Base-by-base conservation (phyloP, 2,797 vertebrate species). In the Cheirogaleus major region DNA sequence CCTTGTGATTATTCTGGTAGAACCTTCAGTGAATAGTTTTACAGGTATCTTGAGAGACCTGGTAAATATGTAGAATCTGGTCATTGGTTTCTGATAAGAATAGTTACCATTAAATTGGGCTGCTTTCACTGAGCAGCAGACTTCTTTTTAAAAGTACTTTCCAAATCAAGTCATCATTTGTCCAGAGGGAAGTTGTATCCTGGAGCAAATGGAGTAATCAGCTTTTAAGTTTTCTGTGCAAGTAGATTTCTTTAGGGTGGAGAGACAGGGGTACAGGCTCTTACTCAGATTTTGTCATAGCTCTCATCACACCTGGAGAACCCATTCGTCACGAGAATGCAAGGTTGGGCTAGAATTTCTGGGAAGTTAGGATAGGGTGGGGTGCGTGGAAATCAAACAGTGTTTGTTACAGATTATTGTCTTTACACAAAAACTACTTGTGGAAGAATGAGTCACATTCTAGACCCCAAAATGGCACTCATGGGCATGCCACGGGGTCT, bases 281-380 rank as follows among this genome's bases (percentile, higher is more conserved):
- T 94, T 95, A 95, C 75, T 97, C 95, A 96, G 85, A 59, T 78
- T 94, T 89, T 86, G 43, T 95, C 89, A 88, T 32, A 75, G 48
- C 35, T 27, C 43, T 59, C 81, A 69, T 63, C n/a, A 27, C 10
- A 84, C 84, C 57, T 92, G 85, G 4, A 78, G 59, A 79, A 13
- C 18, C 55, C 59, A 79, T 90, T 96, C 69, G 79, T 75, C 70
- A 65, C 0, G 5, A 85, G 75, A 96, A 89, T 23, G 82, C 57
- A 72, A 97, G 83, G 83, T 55, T 95, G 91, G 93, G 80, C 55
- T 85, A 7, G 80, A 91, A 81, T 96, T 97, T 95, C 91, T 94
- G 83, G 91, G 80, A 96, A 82, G 61, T 75, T 78, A 87, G 27
- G 32, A 69, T 50, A 65, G 83, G 75, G 70, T 65, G 70, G 76